Evolutionary conservation across 2,888 invertebrate species (phyloP).

Genomic region (Eupeodes luniger): DNA sequence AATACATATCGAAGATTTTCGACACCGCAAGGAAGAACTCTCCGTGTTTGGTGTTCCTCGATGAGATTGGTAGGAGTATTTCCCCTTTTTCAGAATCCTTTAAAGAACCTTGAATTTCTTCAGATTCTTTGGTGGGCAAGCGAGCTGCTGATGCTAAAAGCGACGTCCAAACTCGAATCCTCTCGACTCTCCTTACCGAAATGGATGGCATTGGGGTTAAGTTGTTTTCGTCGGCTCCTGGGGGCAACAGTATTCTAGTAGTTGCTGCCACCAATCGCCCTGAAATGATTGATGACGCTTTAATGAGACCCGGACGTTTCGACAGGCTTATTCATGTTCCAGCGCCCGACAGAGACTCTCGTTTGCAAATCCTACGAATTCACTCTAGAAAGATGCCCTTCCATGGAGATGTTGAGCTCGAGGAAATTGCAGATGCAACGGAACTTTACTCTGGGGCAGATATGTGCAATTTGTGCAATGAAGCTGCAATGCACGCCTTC

Average conservation of each 20-base stretch:
- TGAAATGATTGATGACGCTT: conserved; percentile 87
- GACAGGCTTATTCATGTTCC: conserved; percentile 87
- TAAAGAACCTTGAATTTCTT: conserved; percentile 54
- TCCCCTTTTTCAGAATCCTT: background rate
- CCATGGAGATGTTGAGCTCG: conserved; percentile 82
- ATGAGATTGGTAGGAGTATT: conserved; percentile 86
- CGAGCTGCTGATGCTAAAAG: conserved; percentile 80
- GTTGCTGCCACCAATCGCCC: conserved; percentile 88
- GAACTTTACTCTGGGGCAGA: conserved; percentile 87
- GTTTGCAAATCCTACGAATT: conserved; percentile 84
- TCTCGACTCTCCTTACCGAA: conserved; percentile 87
- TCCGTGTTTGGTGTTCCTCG: conserved; percentile 87
- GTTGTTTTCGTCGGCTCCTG: conserved; percentile 43
- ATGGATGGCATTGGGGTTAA: conserved; percentile 87
- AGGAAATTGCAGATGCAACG: conserved; percentile 84
- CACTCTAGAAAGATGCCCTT: conserved; percentile 84
- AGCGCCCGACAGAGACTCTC: conserved; percentile 85
- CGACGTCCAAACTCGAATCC: conserved; percentile 86
- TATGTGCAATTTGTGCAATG: conserved; percentile 86
- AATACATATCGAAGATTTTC: conserved; percentile 86
- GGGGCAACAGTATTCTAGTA: conserved; percentile 84
- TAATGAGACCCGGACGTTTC: conserved; percentile 87
- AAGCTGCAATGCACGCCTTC: conserved; percentile 87
- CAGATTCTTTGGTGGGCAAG: conserved; percentile 85
- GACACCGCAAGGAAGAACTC: conserved; percentile 86